Evolutionary conservation across 2,888 invertebrate genomes (phyloP).

Genomic region (Laspeyria flexula): DNA sequence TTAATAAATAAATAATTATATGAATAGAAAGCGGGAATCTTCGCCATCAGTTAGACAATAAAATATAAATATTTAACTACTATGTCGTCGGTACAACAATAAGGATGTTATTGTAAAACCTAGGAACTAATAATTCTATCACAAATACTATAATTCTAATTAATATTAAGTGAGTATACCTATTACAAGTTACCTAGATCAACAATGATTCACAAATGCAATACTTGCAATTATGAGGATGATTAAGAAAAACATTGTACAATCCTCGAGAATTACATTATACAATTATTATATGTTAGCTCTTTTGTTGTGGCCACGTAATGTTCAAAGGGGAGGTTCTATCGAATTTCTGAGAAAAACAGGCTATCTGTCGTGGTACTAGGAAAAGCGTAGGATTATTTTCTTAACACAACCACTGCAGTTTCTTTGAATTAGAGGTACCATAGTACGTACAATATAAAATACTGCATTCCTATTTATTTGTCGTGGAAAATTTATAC

Average conservation of each 20-base stretch:
- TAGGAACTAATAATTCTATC: too few relatives aligned
- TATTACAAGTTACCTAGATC: not conserved
- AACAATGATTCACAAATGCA: slow-evolving; percentile 4
- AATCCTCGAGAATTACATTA: slow-evolving; percentile 3
- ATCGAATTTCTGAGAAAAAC: slow-evolving; percentile 26
- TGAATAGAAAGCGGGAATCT: too few relatives aligned
- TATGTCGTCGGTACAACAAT: too few relatives aligned
- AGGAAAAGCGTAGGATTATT: slow-evolving; percentile 9
- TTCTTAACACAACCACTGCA: not conserved
- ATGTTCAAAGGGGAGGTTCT: slow-evolving; percentile 26
- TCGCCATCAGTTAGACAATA: too few relatives aligned
- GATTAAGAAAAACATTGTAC: slow-evolving; percentile 7
- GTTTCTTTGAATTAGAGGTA: slow-evolving; percentile 28
- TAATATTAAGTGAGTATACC: not conserved
- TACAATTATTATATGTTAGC: not conserved
- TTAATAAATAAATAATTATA: too few relatives aligned
- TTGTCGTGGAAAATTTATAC: too few relatives aligned
- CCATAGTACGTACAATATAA: not conserved
- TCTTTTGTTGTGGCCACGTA: slow-evolving; percentile 17
- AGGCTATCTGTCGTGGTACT: slow-evolving; percentile 18
- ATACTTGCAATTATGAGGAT: slow-evolving; percentile 11
- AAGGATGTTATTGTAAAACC: too few relatives aligned
- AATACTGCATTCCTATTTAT: too few relatives aligned
- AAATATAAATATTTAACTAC: too few relatives aligned
- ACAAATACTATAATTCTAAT: not conserved